phyloP scores from a whole-genome alignment of 2,797 vertebrate species.

The Dermochelys coriacea region DNA sequence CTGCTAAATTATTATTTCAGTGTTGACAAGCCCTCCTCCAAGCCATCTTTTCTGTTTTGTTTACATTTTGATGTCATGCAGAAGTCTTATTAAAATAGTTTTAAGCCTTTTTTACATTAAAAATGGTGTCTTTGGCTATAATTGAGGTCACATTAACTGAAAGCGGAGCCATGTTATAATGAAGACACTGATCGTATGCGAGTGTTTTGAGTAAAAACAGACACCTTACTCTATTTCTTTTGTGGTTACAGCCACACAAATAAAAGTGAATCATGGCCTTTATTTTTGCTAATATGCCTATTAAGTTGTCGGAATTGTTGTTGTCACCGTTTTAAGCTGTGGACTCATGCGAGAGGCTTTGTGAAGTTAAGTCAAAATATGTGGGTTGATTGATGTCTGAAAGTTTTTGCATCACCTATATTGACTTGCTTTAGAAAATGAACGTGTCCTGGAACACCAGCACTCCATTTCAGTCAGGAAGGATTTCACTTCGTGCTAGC shows the following conservation, averaged over 20 bases:
- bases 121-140: conserved; percentile 36
- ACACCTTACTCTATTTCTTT: background rate
- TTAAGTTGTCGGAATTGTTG: background rate
- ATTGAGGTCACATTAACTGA: background rate
- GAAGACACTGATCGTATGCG: background rate
- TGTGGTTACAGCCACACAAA: background rate
- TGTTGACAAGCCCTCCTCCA: background rate
- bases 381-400: background rate
- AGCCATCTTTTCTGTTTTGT: background rate
- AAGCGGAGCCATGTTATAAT: background rate
- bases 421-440: background rate
- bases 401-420: background rate
- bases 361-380: accelerated
- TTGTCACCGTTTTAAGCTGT: background rate
- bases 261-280: conserved; percentile 4
- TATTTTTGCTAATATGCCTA: background rate
- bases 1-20: background rate
- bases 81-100: background rate
- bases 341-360: background rate
- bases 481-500: background rate
- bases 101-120: conserved; percentile 4
- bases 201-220: background rate
- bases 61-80: conserved; percentile 23
- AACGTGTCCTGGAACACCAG: background rate
- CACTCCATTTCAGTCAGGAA: background rate